phyloP scores from a whole-genome alignment of 2,888 invertebrate species.

The Anodontia alba region DNA sequence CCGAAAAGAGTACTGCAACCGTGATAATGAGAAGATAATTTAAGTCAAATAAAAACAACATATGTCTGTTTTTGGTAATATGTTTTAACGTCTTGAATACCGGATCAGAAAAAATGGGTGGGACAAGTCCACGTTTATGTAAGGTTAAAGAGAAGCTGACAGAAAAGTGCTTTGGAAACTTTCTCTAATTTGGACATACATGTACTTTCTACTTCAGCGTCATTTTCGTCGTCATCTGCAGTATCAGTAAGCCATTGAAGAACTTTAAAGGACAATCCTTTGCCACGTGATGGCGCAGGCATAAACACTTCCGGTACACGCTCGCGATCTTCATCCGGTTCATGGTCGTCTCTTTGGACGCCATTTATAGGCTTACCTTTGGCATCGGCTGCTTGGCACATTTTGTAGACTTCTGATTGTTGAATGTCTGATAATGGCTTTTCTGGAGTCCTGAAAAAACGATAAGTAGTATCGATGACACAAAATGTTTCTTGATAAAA shows the following conservation, averaged over 20 bases:
- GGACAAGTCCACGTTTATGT: no score
- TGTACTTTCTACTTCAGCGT: constrained; percentile 55
- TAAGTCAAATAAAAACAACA: no score
- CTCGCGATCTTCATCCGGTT: constrained; percentile 18
- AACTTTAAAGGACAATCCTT: constrained; percentile 78
- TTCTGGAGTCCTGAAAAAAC: constrained; percentile 59
- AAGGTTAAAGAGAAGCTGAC: no score
- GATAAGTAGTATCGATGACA: no score
- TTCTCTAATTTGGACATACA: neutral
- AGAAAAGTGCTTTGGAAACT: neutral
- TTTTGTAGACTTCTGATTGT: constrained; percentile 78
- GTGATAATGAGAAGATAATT: no score
- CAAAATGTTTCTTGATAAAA: no score
- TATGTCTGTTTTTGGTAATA: no score
- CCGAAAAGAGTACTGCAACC: no score
- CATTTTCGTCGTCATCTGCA: constrained; percentile 57
- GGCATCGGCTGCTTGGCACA: constrained; percentile 80
- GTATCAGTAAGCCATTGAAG: constrained; percentile 80
- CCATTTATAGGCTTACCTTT: constrained; percentile 62
- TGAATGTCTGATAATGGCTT: constrained; percentile 71
- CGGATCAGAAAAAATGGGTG: no score
- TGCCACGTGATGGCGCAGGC: constrained; percentile 62
- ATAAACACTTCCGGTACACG: constrained; percentile 20
- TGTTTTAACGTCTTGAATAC: no score
- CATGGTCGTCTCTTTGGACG: neutral